Conservation (phyloP, 2,888 invertebrate genomes). For the Ctena decussata region DNA sequence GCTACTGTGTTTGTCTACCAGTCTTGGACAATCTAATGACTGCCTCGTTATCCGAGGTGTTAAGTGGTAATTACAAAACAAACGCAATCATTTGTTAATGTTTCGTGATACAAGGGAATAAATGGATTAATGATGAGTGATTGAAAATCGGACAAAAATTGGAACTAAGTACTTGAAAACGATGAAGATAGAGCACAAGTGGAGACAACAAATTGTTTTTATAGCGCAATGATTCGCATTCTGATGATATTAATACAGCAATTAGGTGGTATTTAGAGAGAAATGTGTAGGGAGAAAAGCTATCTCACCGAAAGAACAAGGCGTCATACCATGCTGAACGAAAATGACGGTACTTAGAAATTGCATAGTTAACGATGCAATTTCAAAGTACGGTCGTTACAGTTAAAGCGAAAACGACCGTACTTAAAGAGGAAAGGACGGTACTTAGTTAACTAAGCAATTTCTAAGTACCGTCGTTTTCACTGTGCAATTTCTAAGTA, state of each 20-base stretch:
- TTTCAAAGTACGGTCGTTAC: too few species aligned
- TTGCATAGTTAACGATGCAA: too few species aligned
- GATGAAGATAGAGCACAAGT: constrained; percentile 8
- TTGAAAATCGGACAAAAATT: constrained; percentile 13
- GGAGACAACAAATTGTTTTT: constrained; percentile 16
- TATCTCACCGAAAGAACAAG: too few species aligned
- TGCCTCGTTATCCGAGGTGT: constrained; percentile 8
- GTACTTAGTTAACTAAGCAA: too few species aligned
- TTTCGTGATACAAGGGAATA: constrained; percentile 12
- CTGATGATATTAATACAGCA: constrained; percentile 15
- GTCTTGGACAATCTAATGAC: neutral
- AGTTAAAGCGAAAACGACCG: too few species aligned
- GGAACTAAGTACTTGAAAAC: constrained; percentile 10
- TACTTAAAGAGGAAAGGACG: too few species aligned
- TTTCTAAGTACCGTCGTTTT: too few species aligned
- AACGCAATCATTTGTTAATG: constrained; percentile 14
- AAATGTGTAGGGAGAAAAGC: too few species aligned
- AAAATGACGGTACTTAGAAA: too few species aligned
- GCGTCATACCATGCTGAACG: too few species aligned
- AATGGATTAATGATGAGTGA: constrained; percentile 3
- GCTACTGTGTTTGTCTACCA: neutral
- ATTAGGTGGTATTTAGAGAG: constrained; percentile 5
- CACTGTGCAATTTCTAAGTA: too few species aligned
- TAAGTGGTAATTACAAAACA: constrained; percentile 12
- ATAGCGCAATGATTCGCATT: neutral